A percentile compares a stretch with the other conserved stretches of the same genome.
phyloP scores from a whole-genome alignment of 2,888 invertebrate genomes.

The Trachelus tabidus region DNA sequence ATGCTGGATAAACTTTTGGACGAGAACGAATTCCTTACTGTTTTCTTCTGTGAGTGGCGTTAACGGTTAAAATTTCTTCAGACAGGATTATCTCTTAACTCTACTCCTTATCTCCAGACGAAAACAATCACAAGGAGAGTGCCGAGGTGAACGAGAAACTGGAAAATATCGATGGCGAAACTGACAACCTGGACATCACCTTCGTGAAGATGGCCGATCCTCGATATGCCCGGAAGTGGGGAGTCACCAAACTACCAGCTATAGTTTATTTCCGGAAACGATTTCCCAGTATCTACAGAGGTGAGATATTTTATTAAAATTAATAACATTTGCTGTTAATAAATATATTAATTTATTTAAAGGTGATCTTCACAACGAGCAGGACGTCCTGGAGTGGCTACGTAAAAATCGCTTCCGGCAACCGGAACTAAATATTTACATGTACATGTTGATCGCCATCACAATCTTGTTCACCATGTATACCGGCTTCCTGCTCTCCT shows the following conservation, averaged over 20 bases:
- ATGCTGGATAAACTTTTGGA: constrained; percentile 95
- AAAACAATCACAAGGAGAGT: constrained; percentile 83
- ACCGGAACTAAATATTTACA: constrained; percentile 92
- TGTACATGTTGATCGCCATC: constrained; percentile 91
- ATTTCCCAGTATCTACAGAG: constrained; percentile 93
- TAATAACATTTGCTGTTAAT: too few species aligned
- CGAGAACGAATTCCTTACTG: constrained; percentile 94
- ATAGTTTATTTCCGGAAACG: constrained; percentile 91
- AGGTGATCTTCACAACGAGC: constrained; percentile 87
- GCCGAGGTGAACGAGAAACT: constrained; percentile 84
- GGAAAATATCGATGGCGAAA: constrained; percentile 95
- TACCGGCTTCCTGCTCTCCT: constrained; percentile 90
- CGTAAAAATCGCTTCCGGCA: constrained; percentile 93
- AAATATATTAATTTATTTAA: not conserved
- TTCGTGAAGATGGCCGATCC: constrained; percentile 95
- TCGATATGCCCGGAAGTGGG: constrained; percentile 93
- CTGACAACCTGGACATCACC: constrained; percentile 92
- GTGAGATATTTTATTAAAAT: constrained; percentile 63
- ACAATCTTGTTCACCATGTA: constrained; percentile 88
- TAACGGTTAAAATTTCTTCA: not conserved
- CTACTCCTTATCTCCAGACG: constrained; percentile 70
- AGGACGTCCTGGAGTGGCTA: constrained; percentile 91
- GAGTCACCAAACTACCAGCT: constrained; percentile 89
- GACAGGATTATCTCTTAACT: constrained; percentile 14
- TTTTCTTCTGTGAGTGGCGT: constrained; percentile 90